These are phyloP conservation scores for Oxytorus armatus DNA, from an alignment of 2,888 invertebrate species.

Conservation along the genomic window DNA sequence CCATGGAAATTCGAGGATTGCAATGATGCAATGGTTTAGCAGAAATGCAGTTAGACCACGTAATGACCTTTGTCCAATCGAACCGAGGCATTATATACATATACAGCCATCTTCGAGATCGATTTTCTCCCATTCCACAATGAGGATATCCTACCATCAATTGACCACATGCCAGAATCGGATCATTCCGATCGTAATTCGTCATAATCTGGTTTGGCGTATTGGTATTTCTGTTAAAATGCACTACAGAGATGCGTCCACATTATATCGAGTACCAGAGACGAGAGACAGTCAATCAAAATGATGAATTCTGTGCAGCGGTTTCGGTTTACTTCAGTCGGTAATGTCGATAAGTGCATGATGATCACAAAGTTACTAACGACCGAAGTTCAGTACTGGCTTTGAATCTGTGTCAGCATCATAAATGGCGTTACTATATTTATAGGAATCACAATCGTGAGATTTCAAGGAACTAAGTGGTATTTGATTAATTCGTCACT, in stretches of 20 bases:
- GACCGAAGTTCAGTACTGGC: too few species aligned
- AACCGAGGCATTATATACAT: not conserved
- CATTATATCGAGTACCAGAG: not conserved
- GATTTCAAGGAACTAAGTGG: not conserved
- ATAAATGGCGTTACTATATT: too few species aligned
- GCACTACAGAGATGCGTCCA: not conserved
- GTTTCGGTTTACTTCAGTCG: not conserved
- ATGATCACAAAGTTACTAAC: not conserved
- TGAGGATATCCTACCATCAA: not conserved
- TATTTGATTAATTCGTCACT: not conserved
- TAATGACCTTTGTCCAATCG: conserved; percentile 20
- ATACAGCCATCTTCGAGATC: conserved; percentile 26
- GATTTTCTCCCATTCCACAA: conserved; percentile 32
- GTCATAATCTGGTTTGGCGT: not conserved
- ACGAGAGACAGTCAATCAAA: not conserved
- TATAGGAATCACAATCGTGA: not conserved
- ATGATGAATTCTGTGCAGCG: not conserved
- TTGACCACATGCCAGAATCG: conserved; percentile 5
- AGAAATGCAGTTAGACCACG: conserved; percentile 20
- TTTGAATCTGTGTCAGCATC: too few species aligned
- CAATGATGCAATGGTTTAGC: conserved; percentile 23
- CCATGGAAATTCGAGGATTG: conserved; percentile 23
- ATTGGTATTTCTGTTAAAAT: conserved; percentile 2
- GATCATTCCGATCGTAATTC: not conserved
- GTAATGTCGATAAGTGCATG: not conserved